A percentile compares a stretch with the other conserved stretches of the same genome.
These are phyloP conservation scores for Syngnathus rostellatus DNA, from an alignment of 2,797 vertebrate species.

Conservation along the genomic window DNA sequence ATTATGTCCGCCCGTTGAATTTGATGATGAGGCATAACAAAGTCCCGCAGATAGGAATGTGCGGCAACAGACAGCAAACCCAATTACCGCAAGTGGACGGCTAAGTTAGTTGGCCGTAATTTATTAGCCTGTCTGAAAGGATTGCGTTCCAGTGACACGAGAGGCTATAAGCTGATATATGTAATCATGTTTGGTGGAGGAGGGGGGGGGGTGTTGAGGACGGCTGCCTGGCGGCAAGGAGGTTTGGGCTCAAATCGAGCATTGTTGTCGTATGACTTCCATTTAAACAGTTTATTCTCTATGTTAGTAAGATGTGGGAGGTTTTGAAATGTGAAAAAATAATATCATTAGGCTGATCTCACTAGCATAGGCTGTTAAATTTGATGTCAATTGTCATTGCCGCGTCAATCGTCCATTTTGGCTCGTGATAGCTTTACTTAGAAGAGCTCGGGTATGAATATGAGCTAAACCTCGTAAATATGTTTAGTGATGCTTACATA, in stretches of 20 bases:
- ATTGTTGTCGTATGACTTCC: background rate
- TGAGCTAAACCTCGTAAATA: background rate
- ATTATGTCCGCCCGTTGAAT: constrained; percentile 64
- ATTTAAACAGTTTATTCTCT: background rate
- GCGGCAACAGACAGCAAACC: constrained; percentile 45
- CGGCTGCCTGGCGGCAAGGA: background rate
- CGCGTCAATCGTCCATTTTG: background rate
- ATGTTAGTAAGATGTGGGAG: background rate
- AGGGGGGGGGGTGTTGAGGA: background rate
- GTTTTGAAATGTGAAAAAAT: background rate
- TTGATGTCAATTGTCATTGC: background rate
- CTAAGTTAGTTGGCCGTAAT: constrained; percentile 54
- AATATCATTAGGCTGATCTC: background rate
- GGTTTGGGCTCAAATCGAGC: background rate
- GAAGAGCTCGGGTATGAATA: background rate
- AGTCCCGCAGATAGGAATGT: constrained; percentile 38
- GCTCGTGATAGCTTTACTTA: no score
- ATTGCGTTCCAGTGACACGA: constrained; percentile 30
- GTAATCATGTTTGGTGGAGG: constrained; percentile 31
- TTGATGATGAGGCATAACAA: constrained; percentile 65
- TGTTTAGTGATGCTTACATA: no score
- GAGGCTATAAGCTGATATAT: constrained; percentile 50
- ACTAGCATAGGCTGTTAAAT: background rate
- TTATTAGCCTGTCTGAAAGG: constrained; percentile 37
- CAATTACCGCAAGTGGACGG: constrained; percentile 48